These are phyloP conservation scores for Autographa gamma DNA, from an alignment of 2,888 invertebrate genomes.

Conservation along the genomic window DNA sequence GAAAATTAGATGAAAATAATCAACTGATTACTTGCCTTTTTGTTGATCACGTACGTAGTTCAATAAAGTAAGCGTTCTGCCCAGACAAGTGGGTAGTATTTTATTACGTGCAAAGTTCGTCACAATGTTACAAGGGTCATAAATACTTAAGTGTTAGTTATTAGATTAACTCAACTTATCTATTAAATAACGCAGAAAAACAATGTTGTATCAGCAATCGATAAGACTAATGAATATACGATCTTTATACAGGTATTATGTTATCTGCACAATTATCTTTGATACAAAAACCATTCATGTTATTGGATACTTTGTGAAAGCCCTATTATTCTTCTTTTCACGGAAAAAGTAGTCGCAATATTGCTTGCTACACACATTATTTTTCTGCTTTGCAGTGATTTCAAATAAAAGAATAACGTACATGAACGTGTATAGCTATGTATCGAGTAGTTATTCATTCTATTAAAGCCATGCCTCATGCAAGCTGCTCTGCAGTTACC, in stretches of 20 bases:
- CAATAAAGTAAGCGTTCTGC: slow-evolving; percentile 8
- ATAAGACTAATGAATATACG: slow-evolving; percentile 62
- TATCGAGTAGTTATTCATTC: slow-evolving; percentile 77
- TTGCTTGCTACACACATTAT: slow-evolving; percentile 41
- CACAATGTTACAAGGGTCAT: slow-evolving; percentile 47
- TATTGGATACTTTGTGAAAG: slow-evolving; percentile 47
- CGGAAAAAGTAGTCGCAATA: slow-evolving; percentile 18
- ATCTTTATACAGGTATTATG: slow-evolving; percentile 49
- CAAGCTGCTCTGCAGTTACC: slow-evolving; percentile 80
- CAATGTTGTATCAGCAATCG: slow-evolving; percentile 73
- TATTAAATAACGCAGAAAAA: slow-evolving; percentile 72
- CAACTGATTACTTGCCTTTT: slow-evolving; percentile 35
- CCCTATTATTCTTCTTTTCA: slow-evolving; percentile 26
- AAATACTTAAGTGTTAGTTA: slow-evolving; percentile 55
- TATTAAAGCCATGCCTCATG: slow-evolving; percentile 84
- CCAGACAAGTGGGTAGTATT: slow-evolving; percentile 21
- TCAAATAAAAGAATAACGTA: slow-evolving; percentile 70
- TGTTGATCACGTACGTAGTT: slow-evolving; percentile 15
- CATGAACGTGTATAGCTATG: slow-evolving; percentile 81
- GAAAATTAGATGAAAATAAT: slow-evolving; percentile 12
- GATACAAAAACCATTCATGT: slow-evolving; percentile 44
- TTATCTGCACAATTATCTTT: slow-evolving; percentile 49
- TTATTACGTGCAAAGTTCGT: slow-evolving; percentile 31
- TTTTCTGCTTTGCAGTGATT: slow-evolving; percentile 25
- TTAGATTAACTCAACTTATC: slow-evolving; percentile 65